A percentile compares a stretch with the other conserved stretches of the same genome.
phyloP scores from a whole-genome alignment of 2,888 invertebrate species.

The Caenorhabditis sinica region DNA sequence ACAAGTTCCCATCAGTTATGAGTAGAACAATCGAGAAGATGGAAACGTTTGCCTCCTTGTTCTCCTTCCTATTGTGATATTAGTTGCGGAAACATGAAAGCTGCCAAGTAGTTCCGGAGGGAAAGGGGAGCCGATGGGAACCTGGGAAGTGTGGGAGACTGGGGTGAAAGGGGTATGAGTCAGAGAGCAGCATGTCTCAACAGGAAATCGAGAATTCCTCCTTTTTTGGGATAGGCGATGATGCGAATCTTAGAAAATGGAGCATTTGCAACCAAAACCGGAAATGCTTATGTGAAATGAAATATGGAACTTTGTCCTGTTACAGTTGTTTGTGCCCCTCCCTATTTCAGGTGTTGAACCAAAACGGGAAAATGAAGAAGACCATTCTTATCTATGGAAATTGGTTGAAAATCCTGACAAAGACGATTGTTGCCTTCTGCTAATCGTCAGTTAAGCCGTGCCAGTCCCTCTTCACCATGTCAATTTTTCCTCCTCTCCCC shows the following conservation, averaged over 20 bases:
- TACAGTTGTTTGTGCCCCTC: conserved; percentile 31
- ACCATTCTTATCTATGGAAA: conserved; percentile 25
- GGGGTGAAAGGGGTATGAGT: conserved; percentile 21
- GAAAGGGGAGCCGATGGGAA: conserved; percentile 44
- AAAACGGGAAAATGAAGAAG: conserved; percentile 4
- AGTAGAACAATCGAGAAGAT: conserved; percentile 22
- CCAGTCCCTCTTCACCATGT: conserved; percentile 34
- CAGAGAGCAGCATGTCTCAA: conserved; percentile 2
- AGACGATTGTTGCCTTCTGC: conserved; percentile 39
- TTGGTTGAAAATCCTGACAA: conserved; percentile 40
- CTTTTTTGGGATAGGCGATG: conserved; percentile 15
- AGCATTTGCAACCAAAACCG: conserved; percentile 12
- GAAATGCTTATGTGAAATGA: neutral
- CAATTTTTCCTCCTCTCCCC: conserved; percentile 5
- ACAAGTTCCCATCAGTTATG: conserved; percentile 60
- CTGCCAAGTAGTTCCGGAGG: conserved; percentile 43
- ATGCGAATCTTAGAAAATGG: conserved; percentile 29
- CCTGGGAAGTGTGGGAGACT: conserved; percentile 43
- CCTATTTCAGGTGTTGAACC: conserved; percentile 23
- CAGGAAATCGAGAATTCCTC: conserved; percentile 47
- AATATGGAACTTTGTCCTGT: conserved; percentile 23
- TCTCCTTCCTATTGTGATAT: conserved; percentile 41
- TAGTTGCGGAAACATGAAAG: conserved; percentile 63
- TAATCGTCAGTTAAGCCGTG: conserved; percentile 51
- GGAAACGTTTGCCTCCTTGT: conserved; percentile 25